A percentile compares a stretch with the other conserved stretches of the same genome.
Evolutionary conservation across 2,797 vertebrate genomes (phyloP).

Genomic region (Chloroceryle amazona): DNA sequence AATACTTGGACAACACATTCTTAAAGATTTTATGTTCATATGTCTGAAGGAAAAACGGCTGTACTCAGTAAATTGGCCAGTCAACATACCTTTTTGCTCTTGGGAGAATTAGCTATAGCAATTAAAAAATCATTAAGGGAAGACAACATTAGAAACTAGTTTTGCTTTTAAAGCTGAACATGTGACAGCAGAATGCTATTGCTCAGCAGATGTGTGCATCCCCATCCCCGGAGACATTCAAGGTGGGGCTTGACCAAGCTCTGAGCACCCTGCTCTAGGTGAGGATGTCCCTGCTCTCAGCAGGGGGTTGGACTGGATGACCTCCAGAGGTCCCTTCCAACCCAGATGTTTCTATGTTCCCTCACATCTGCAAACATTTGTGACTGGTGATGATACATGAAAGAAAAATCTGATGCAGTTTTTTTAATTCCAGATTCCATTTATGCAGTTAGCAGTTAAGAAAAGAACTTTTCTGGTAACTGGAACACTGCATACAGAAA

Average conservation of each 20-base stretch:
- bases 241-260: too few relatives aligned
- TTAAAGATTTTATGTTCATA: not conserved
- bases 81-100: not conserved
- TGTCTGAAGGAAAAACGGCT: not conserved
- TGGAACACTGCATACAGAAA: not conserved
- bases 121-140: not conserved
- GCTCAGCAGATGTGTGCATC: not conserved
- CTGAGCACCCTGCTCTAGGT: too few relatives aligned
- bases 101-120: not conserved
- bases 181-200: not conserved
- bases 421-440: not conserved
- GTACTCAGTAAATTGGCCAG: not conserved
- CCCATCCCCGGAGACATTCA: too few relatives aligned
- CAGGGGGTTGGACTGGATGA: too few relatives aligned
- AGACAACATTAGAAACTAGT: not conserved
- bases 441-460: not conserved
- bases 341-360: not conserved
- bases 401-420: not conserved
- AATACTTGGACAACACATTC: not conserved
- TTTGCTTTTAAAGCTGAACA: not conserved
- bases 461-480: not conserved
- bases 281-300: too few relatives aligned
- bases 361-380: not conserved
- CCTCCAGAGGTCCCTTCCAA: too few relatives aligned
- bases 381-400: not conserved